phyloP scores from a whole-genome alignment of 2,888 invertebrate genomes.

The Chalcis sispes region DNA sequence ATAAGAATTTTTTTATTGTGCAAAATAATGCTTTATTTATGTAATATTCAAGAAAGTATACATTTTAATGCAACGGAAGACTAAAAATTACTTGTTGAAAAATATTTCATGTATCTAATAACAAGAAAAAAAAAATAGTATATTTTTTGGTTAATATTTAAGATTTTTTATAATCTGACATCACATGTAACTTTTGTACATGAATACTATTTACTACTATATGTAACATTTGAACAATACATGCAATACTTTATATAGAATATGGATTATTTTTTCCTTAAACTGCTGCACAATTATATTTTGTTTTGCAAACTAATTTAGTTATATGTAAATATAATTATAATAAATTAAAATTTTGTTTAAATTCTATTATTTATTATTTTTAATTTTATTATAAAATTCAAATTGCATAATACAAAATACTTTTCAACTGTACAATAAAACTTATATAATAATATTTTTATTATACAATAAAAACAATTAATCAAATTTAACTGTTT shows the following conservation, averaged over 20 bases:
- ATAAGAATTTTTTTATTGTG: conserved; percentile 47
- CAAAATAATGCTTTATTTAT: conserved; percentile 48
- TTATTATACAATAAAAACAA: conserved; percentile 7
- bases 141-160: conserved; percentile 58
- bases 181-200: conserved; percentile 57
- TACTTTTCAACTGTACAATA: conserved; percentile 40
- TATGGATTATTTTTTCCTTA: conserved; percentile 42
- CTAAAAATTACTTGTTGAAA: conserved; percentile 55
- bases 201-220: conserved; percentile 49
- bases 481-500: conserved; percentile 27
- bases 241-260: conserved; percentile 51
- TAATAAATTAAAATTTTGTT: conserved; percentile 50
- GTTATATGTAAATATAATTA: conserved; percentile 41
- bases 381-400: conserved; percentile 52
- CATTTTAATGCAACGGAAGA: conserved; percentile 55
- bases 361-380: conserved; percentile 50
- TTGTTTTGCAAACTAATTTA: conserved; percentile 32
- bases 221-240: conserved; percentile 56
- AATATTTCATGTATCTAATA: conserved; percentile 57
- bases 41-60: conserved; percentile 46
- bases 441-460: conserved; percentile 39
- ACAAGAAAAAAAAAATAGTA: conserved; percentile 53
- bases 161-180: conserved; percentile 51
- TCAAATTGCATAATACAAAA: conserved; percentile 40
- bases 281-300: conserved; percentile 41